Conservation (phyloP, 2,113 vertebrate species). For the Microcebus griseorufus region DNA sequence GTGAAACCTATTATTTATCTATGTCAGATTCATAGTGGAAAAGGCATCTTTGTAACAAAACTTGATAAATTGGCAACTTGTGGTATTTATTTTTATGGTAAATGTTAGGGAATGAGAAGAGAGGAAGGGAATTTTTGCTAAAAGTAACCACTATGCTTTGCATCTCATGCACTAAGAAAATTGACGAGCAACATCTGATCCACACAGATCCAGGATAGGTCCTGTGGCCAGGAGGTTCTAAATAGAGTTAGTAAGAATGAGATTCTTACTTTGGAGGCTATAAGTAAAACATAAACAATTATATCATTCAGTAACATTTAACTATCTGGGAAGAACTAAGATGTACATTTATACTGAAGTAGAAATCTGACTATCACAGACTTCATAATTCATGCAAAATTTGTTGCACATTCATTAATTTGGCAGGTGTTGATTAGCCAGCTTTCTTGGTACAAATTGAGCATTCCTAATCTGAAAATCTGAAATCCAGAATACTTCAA, state of each 20-base stretch:
- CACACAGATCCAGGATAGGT: neutral
- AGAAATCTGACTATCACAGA: constrained; percentile 38
- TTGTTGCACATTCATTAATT: neutral
- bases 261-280: constrained; percentile 37
- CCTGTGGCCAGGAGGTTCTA: neutral
- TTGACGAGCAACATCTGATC: neutral
- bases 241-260: neutral
- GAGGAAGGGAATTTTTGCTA: constrained; percentile 5
- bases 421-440: neutral
- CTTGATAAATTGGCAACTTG: constrained; percentile 36
- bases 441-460: neutral
- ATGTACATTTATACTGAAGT: neutral
- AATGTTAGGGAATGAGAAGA: neutral
- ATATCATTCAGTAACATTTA: constrained; percentile 30
- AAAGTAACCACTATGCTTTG: neutral
- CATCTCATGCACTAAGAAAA: neutral
- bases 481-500: neutral
- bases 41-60: constrained; percentile 50
- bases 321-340: neutral
- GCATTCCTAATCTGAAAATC: neutral
- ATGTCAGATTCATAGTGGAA: constrained; percentile 10
- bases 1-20: constrained; percentile 20
- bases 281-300: constrained; percentile 41
- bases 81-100: constrained; percentile 9
- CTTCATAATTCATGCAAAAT: constrained; percentile 31